Evolutionary conservation across 2,888 invertebrate genomes (phyloP).

Genomic region (Xiphydria camelus): DNA sequence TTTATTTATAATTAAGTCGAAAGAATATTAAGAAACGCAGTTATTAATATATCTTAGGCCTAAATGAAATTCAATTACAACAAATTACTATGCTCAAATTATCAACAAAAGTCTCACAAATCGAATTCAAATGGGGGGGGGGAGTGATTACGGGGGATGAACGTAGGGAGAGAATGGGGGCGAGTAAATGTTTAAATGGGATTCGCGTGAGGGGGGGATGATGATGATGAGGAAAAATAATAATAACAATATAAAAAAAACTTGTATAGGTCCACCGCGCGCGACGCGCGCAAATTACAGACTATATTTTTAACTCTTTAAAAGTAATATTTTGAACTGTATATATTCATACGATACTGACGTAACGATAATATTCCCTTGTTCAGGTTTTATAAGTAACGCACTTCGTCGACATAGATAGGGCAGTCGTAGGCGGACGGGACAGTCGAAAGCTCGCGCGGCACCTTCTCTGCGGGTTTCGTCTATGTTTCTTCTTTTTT

Average conservation of each 20-base stretch:
- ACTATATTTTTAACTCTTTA: constrained; percentile 58
- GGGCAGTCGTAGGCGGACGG: constrained; percentile 16
- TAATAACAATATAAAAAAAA: constrained; percentile 6
- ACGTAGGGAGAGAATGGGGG: not conserved
- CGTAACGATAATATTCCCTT: constrained; percentile 49
- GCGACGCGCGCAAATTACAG: constrained; percentile 47
- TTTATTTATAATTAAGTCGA: constrained; percentile 37
- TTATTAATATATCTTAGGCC: constrained; percentile 37
- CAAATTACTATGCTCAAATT: constrained; percentile 52
- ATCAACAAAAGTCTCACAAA: constrained; percentile 38
- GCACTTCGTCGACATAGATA: constrained; percentile 21
- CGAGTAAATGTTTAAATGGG: too few species aligned
- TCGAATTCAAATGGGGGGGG: constrained; percentile 18
- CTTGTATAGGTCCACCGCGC: constrained; percentile 51
- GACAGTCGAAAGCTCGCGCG: constrained; percentile 19
- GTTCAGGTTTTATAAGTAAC: constrained; percentile 40
- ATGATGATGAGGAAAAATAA: constrained; percentile 21
- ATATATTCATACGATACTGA: constrained; percentile 51
- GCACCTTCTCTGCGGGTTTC: not conserved
- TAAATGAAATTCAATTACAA: constrained; percentile 47
- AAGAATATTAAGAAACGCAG: constrained; percentile 20
- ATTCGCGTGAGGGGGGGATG: too few species aligned
- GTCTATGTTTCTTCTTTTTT: constrained; percentile 11
- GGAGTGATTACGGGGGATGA: not conserved
- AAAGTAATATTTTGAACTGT: constrained; percentile 55